Conservation (phyloP, 2,888 invertebrate genomes). For the Drosophila gaucha region DNA sequence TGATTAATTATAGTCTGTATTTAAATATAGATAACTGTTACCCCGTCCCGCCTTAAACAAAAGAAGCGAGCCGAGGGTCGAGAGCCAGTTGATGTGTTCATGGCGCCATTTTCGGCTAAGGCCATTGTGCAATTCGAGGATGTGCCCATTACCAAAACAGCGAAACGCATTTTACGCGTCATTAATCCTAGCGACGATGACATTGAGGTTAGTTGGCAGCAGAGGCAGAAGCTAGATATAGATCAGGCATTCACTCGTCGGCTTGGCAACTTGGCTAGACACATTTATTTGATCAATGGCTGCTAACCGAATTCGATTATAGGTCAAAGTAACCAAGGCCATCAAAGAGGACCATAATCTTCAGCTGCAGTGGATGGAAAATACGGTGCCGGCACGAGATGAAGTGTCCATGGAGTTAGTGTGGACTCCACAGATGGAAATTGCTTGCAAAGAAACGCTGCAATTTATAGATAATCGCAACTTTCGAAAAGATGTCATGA, state of each 20-base stretch:
- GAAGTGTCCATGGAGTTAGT: constrained; percentile 86
- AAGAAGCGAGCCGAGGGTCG: constrained; percentile 83
- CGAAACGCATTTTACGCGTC: constrained; percentile 86
- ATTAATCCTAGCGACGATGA: constrained; percentile 86
- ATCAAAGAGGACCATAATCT: constrained; percentile 87
- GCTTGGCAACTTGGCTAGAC: constrained; percentile 43
- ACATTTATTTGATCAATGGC: constrained; percentile 65
- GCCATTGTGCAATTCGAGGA: constrained; percentile 89
- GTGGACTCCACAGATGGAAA: constrained; percentile 88
- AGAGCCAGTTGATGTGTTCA: constrained; percentile 85
- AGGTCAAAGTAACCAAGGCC: constrained; percentile 86
- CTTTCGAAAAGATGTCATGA: constrained; percentile 88
- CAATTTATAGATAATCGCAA: constrained; percentile 88
- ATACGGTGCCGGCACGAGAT: constrained; percentile 86
- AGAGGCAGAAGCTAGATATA: constrained; percentile 12
- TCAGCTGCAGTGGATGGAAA: constrained; percentile 86
- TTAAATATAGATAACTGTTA: constrained; percentile 78
- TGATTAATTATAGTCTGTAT: constrained; percentile 2
- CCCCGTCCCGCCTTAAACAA: constrained; percentile 81
- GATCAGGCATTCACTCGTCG: constrained; percentile 39
- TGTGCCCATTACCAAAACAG: constrained; percentile 87
- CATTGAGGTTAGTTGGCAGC: constrained; percentile 83
- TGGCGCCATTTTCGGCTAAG: constrained; percentile 89
- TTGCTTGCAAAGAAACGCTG: constrained; percentile 87
- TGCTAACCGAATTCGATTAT: constrained; percentile 21